Evolutionary conservation across 2,888 invertebrate genomes (phyloP).

Genomic region (Phalera bucephala): DNA sequence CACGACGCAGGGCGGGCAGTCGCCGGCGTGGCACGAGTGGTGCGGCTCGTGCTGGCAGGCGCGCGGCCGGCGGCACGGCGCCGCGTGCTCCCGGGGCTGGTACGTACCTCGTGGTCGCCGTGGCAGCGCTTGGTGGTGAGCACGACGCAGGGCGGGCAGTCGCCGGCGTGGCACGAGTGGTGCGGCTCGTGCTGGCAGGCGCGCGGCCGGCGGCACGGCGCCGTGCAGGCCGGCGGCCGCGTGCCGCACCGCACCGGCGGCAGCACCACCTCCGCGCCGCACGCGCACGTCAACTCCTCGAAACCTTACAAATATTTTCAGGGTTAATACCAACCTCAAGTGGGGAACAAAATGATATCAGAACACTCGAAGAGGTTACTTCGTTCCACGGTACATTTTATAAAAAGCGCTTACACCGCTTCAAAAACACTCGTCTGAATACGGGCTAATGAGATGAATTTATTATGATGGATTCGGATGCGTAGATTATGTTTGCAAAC

Average conservation of each 20-base stretch:
- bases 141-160: conserved; percentile 85
- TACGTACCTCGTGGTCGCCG: conserved; percentile 94
- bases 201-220: conserved; percentile 89
- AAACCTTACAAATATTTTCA: conserved; percentile 84
- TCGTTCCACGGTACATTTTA: too few relatives aligned
- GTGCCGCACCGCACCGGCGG: conserved; percentile 98
- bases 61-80: conserved; percentile 89
- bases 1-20: conserved; percentile 85
- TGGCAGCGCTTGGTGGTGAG: conserved; percentile 76
- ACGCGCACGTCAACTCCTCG: conserved; percentile 95
- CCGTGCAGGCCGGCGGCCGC: conserved; percentile 90
- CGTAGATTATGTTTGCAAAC: too few relatives aligned
- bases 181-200: conserved; percentile 91
- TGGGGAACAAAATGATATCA: too few relatives aligned
- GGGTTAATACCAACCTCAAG: too few relatives aligned
- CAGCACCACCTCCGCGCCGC: conserved; percentile 92
- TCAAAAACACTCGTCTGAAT: too few relatives aligned
- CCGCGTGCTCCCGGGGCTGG: conserved; percentile 91
- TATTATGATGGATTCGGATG: too few relatives aligned
- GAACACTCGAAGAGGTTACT: too few relatives aligned
- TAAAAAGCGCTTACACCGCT: too few relatives aligned
- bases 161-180: conserved; percentile 91
- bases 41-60: too few relatives aligned
- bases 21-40: conserved; percentile 91
- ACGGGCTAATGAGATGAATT: too few relatives aligned